Evolutionary conservation across 2,888 invertebrate genomes (phyloP).

Genomic region (Rhagophthalmus giganteus): DNA sequence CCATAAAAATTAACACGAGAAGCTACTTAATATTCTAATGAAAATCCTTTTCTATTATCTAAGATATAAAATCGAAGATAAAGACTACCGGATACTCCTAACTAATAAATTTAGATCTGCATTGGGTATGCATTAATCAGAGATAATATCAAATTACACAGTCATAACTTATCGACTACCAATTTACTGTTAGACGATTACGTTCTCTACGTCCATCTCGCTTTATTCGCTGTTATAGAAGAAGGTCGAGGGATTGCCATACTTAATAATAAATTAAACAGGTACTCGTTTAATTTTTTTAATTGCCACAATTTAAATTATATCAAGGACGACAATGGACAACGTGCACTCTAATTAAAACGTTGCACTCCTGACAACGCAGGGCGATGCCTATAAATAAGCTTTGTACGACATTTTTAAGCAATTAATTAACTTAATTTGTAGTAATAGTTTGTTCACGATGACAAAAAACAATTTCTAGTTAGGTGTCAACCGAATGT

Average conservation of each 20-base stretch:
- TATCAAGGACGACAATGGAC: slow-evolving; percentile 5
- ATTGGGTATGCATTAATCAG: slow-evolving; percentile 22
- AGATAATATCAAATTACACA: slow-evolving; percentile 28
- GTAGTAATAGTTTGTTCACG: not conserved
- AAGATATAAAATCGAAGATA: slow-evolving; percentile 9
- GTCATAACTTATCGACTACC: slow-evolving; percentile 23
- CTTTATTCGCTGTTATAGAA: slow-evolving; percentile 8
- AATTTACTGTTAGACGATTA: slow-evolving; percentile 21
- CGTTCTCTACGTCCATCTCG: slow-evolving; percentile 1
- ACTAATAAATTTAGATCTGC: slow-evolving; percentile 16
- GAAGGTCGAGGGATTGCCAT: too few relatives aligned
- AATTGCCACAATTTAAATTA: slow-evolving; percentile 5
- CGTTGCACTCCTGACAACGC: slow-evolving; percentile 1
- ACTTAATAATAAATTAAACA: slow-evolving; percentile 2
- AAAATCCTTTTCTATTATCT: slow-evolving; percentile 15
- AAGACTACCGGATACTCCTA: slow-evolving; percentile 15
- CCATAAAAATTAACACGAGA: slow-evolving; percentile 1
- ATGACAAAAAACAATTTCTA: not conserved
- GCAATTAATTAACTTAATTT: not conserved
- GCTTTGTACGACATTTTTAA: not conserved
- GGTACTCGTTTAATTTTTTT: slow-evolving; percentile 4
- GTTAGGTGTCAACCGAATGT: not conserved
- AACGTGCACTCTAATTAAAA: slow-evolving; percentile 3
- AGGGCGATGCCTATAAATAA: not conserved
- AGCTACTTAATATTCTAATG: slow-evolving; percentile 12